Evolutionary conservation across 1,140 invertebrate species (phyloP), one percentile per base, ranked within the genome.

Genomic region (Drosophila teissieri): DNA sequence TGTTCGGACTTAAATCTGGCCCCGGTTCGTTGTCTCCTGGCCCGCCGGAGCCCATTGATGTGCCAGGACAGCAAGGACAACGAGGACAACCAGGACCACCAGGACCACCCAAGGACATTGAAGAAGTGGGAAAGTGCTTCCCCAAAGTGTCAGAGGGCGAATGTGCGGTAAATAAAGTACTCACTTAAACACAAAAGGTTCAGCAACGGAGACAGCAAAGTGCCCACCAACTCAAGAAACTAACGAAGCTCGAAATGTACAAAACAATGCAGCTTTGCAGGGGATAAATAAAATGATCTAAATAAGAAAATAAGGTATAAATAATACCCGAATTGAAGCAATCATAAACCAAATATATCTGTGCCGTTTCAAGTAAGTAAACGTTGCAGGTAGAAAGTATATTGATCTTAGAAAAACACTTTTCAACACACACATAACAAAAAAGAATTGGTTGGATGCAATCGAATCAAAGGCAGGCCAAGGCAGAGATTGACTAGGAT

Each of bases 81-180:
- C 39, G 2, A 19, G 19, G 19, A 19, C 19, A n/a, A 57, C 27
- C 39, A 42, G n/a, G 39, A 44, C 17, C 15, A 14, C 39, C 19
- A 19, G 19, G 19, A 2, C 19, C 48, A 56, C 36, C 54, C 37
- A 51, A n/a, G 40, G 27, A 52, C 19, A 53, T 51, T 34, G 31
- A 51, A 36, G 31, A 51, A 51, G 31, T 51, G 48, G 48, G 15
- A 31, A 15, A 49, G 46, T 12, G 15, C 4, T 31, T 17, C 48
- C 27, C 48, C 48, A 51, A 49, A 51, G 48, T 51, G 49, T 51
- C 49, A 36, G 27, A 36, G 31, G 49, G 27, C n/a, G n/a, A 17
- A 10, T 17, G 49, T 51, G 49, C 49, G 49, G 49, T 7, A 51
- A 51, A 51, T 17, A 51, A 51, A 51, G 27, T 51, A 51, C 49